Evolutionary conservation across 2,113 vertebrate genomes (phyloP), one percentile per base, ranked within the genome.

Genomic region (Anoura caudifer): DNA sequence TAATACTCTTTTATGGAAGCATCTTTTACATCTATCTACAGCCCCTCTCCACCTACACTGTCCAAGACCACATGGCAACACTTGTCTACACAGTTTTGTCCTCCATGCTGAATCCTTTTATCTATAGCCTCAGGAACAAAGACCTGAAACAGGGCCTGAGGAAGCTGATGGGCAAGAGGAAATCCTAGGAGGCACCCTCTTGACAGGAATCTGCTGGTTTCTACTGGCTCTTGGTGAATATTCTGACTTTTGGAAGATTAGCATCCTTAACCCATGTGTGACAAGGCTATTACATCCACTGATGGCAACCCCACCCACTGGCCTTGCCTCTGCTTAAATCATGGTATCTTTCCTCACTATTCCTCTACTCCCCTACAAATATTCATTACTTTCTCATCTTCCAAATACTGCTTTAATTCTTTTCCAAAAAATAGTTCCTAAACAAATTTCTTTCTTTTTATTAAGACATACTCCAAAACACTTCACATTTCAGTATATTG

Each of bases 21-120:
- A 76, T 97, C 70, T 97, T 97, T 91, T 97, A 96, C n/a, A 92
- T 96, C 20, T 98, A 96, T 28, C 96, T 98, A 85, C 94, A 97
- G 50, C 97, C 97, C 8, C 56, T 93, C 22, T 96, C 95, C 38
- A 97, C 73, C 41, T 98, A 97, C 80, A 82, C 93, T 38, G 31
- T 79, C 36, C 80, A 50, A 26, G 96, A 97, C 38, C 56, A 72
- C 12, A 43, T 96, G 36, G 96, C 96, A 59, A 97, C 95, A 28
- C 20, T 97, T 33, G 69, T 96, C 63, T 94, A 96, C 79, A 95
- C 91, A 17, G 67, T 92, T n/a, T 45, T 97, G 26, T 45, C 95
- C 28, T 95, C 94, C 20, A 94, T 96, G 94, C 86, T 95, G 61
- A 97, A 96, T 15, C 95, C 94, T n/a, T 97, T 94, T 36, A 92